These are phyloP conservation scores for Chymomyza fuscimana DNA, from an alignment of 2,888 invertebrate species.

Conservation along the genomic window DNA sequence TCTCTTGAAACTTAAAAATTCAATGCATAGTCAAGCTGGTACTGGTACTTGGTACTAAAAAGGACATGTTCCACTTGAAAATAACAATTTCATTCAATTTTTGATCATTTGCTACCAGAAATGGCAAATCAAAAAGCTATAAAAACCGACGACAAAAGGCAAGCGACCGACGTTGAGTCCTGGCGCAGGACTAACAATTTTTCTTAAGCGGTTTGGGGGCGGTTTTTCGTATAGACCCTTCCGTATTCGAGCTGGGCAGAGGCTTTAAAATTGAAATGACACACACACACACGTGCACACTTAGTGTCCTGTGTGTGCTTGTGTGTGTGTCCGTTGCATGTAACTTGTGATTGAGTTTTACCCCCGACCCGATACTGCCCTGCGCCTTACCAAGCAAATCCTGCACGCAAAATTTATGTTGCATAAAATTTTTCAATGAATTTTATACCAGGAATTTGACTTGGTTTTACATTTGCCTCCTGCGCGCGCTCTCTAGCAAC, in stretches of 20 bases:
- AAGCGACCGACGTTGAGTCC: slow-evolving; percentile 12
- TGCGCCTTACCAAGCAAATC: slow-evolving; percentile 48
- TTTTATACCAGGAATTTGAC: slow-evolving; percentile 72
- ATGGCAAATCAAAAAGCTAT: slow-evolving; percentile 76
- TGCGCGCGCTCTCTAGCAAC: background rate
- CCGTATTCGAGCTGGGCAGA: slow-evolving; percentile 28
- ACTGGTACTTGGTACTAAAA: slow-evolving; percentile 30
- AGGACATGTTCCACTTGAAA: slow-evolving; percentile 75
- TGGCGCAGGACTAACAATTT: slow-evolving; percentile 25
- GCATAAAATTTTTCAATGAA: slow-evolving; percentile 77
- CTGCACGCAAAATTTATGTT: slow-evolving; percentile 75
- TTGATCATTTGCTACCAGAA: slow-evolving; percentile 76
- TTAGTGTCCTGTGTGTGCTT: background rate
- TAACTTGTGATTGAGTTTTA: slow-evolving; percentile 59
- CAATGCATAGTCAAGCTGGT: background rate
- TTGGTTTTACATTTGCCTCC: slow-evolving; percentile 56
- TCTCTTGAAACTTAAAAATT: slow-evolving; percentile 14
- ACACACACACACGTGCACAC: slow-evolving; percentile 40
- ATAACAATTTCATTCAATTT: slow-evolving; percentile 75
- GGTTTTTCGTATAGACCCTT: slow-evolving; percentile 43
- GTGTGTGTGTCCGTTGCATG: slow-evolving; percentile 6
- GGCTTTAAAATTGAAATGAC: slow-evolving; percentile 72
- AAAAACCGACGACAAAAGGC: slow-evolving; percentile 59
- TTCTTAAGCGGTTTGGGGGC: slow-evolving; percentile 65
- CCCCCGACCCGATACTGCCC: slow-evolving; percentile 27